These are phyloP conservation scores for Scortum barcoo DNA, from an alignment of 2,113 vertebrate species.

Conservation along the genomic window DNA sequence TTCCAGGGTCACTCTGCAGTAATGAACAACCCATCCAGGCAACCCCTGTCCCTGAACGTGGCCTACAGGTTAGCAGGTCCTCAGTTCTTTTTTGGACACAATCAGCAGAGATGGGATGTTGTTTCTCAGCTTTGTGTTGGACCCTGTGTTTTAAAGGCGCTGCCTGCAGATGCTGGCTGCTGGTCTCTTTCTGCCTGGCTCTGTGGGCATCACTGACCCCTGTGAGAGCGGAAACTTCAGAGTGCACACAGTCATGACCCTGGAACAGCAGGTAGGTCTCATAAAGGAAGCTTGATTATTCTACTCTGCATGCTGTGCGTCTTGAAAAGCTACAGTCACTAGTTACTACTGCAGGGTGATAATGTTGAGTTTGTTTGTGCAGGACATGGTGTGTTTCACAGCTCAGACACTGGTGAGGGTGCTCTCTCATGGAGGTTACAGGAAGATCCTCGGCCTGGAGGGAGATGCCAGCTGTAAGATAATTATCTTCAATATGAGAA, in stretches of 20 bases:
- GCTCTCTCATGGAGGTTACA: conserved; percentile 94
- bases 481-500: neutral
- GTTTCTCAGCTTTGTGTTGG: neutral
- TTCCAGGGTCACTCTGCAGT: conserved; percentile 95
- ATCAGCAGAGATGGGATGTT: rapidly evolving
- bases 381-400: conserved; percentile 98
- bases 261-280: conserved; percentile 93
- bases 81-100: rapidly evolving
- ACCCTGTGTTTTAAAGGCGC: conserved; percentile 83
- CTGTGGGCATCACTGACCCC: conserved; percentile 96
- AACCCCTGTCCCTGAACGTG: conserved; percentile 94
- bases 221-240: conserved; percentile 97
- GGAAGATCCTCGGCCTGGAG: conserved; percentile 96
- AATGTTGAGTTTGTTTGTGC: conserved; percentile 14
- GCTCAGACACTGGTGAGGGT: conserved; percentile 97
- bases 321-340: neutral
- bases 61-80: conserved; percentile 91
- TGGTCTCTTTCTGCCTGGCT: conserved; percentile 95
- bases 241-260: conserved; percentile 97
- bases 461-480: conserved; percentile 96
- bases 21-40: conserved; percentile 98
- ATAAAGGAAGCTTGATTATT: neutral
- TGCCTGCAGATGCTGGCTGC: conserved; percentile 98
- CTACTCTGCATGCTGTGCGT: neutral
- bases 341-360: neutral